Evolutionary conservation across 30 jellyfish, hydroid and myxozoan genomes (phyloP), one percentile per base, ranked within the genome.

Genomic region (Hydractinia echinata): DNA sequence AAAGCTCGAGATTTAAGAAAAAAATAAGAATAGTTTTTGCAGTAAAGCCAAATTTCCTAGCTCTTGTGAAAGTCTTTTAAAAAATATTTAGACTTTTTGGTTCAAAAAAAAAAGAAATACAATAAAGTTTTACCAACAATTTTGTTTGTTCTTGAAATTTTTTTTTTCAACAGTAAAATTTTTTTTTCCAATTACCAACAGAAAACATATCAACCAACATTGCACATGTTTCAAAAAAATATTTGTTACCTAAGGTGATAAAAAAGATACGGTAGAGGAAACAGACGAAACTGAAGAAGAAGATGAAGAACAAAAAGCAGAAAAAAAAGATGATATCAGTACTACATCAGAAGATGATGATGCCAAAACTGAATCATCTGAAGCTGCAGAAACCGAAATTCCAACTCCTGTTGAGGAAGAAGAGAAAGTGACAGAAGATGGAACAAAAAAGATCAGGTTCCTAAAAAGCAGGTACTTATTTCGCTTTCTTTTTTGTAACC

Each of bases 391-490:
- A 72, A 11, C 69, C 3, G 85, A 77, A 77, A 18, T 79, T 10
- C 53, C 85, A 21, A 53, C 53, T 49, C 80, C 18, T 19, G 85
- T 54, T 20, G 82, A 30, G 0, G 85, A 77, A 77, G 79, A 55
- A 11, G 60, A 77, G 20, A 55, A 20, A 15, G 74, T 18, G 10
- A 66, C 74, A 5, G 79, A 55, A 10, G 53, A 56, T 53, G 85
- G 74, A 20, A 76, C 85, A 16, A 77, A 77, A 77, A 77, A 30
- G 79, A 55, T 54, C 53, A 77, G 39, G 85, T 77, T 5, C 85
- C 85, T 51, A 44, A 56, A 15, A 71, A 71, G 53, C 51, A 49
- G 51, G 79, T 77, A 20, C 5, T 54, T 60, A 14, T 8, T n/a
- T 44, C 9, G 20, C 78, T 11, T 13, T 68, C 48, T 4, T 30